Percentiles rank a stretch among this genome's conserved stretches.
Evolutionary conservation across 2,113 vertebrate species (phyloP).

Genomic region (Daboia siamensis): DNA sequence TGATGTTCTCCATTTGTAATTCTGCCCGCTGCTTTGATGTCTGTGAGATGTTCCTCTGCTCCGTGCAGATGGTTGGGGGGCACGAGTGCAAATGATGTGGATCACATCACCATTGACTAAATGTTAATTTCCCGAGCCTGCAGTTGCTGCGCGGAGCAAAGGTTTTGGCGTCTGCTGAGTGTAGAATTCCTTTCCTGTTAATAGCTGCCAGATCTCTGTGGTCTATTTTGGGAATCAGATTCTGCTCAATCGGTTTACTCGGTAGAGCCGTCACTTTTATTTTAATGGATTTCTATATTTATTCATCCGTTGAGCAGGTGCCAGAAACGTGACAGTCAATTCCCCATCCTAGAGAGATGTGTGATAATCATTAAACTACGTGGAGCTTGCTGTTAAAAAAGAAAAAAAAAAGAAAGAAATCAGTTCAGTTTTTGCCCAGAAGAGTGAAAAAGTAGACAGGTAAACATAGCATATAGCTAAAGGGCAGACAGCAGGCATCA

Average conservation of each 20-base stretch:
- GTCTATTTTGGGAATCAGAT: background rate
- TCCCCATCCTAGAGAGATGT: conserved; percentile 6
- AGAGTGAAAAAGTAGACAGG: conserved; percentile 60
- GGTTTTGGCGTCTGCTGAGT: background rate
- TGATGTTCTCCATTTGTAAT: background rate
- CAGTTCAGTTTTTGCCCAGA: conserved; percentile 40
- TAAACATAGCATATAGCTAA: conserved; percentile 58
- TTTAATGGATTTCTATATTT: conserved; percentile 14
- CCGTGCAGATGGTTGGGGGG: background rate
- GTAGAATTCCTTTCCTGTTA: background rate
- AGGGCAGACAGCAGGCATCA: conserved; percentile 73
- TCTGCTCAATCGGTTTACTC: background rate
- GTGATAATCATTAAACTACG: conserved; percentile 19
- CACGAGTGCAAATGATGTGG: rapidly evolving
- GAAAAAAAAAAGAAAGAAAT: background rate
- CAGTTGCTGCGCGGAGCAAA: background rate
- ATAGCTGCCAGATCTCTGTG: background rate
- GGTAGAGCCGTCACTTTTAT: background rate
- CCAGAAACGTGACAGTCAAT: conserved; percentile 4
- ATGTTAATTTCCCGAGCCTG: background rate
- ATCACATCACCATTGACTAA: background rate
- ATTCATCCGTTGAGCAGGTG: conserved; percentile 34
- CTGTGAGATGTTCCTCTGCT: background rate
- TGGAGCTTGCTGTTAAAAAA: conserved; percentile 46
- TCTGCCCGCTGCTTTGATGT: background rate